Conservation (phyloP, 2,113 vertebrate species). For the Clarias batrachus region DNA sequence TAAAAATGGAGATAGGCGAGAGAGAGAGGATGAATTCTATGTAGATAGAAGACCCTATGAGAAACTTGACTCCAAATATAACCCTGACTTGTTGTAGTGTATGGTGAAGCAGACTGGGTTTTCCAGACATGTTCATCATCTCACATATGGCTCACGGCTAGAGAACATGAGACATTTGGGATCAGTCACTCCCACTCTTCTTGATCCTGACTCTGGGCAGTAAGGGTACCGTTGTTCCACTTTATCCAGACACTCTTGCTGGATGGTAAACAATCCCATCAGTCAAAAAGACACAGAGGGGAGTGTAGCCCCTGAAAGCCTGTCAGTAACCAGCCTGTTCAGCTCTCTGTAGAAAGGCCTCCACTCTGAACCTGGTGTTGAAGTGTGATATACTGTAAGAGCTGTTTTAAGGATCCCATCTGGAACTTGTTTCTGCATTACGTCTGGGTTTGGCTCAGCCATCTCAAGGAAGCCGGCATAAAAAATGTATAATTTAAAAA, state of each 20-base stretch:
- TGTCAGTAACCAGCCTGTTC: slow-evolving; percentile 44
- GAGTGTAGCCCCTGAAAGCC: slow-evolving; percentile 31
- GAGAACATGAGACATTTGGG: slow-evolving; percentile 56
- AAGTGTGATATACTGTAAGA: slow-evolving; percentile 22
- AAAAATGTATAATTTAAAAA: not conserved
- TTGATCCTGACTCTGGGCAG: not conserved
- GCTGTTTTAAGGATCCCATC: slow-evolving; percentile 14
- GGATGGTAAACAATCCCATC: slow-evolving; percentile 36
- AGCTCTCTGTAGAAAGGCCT: slow-evolving; percentile 23
- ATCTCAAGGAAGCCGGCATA: not conserved
- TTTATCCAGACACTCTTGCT: not conserved
- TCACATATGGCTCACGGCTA: not conserved
- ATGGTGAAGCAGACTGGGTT: not conserved
- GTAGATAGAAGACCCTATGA: not conserved
- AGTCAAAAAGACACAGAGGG: slow-evolving; percentile 32
- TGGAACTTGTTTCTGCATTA: slow-evolving; percentile 1
- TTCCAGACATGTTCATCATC: not conserved
- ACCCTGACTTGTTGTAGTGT: not conserved
- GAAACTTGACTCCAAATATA: not conserved
- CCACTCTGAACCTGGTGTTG: slow-evolving; percentile 42
- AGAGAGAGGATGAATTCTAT: not conserved
- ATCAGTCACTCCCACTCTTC: slow-evolving; percentile 12
- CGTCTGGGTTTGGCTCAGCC: not conserved
- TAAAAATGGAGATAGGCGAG: not conserved
- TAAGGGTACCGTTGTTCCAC: slow-evolving; percentile 8